phyloP scores from a whole-genome alignment of 2,888 invertebrate species.

The Andrena flavipes region DNA sequence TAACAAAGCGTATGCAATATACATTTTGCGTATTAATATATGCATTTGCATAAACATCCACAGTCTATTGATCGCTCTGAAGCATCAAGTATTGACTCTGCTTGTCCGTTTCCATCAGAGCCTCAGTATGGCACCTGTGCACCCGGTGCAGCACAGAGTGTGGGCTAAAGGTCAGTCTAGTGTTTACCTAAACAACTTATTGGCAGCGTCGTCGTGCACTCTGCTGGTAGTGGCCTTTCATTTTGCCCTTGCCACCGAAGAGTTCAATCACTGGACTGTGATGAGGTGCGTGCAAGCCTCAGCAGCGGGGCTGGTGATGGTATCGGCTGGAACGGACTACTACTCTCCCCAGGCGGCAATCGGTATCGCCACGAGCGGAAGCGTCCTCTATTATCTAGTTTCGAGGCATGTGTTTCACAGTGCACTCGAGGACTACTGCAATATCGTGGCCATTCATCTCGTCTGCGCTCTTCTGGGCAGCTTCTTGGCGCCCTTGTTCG shows the following conservation, averaged over 20 bases:
- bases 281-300: constrained; percentile 81
- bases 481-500: constrained; percentile 75
- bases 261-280: constrained; percentile 81
- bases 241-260: constrained; percentile 69
- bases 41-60: too few relatives aligned
- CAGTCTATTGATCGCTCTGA: background rate
- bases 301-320: constrained; percentile 79
- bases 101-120: constrained; percentile 29
- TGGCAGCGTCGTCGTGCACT: constrained; percentile 71
- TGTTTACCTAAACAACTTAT: constrained; percentile 72
- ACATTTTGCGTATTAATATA: too few relatives aligned
- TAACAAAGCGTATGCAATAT: too few relatives aligned
- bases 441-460: constrained; percentile 79
- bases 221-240: constrained; percentile 71
- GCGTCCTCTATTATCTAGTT: constrained; percentile 75
- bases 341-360: constrained; percentile 77
- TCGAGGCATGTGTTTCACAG: constrained; percentile 76
- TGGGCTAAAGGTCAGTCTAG: background rate
- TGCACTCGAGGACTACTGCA: constrained; percentile 83
- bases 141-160: background rate
- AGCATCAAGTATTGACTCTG: background rate
- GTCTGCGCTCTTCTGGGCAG: constrained; percentile 77
- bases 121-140: constrained; percentile 22
- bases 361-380: constrained; percentile 66
- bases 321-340: constrained; percentile 79